These are phyloP conservation scores for Lanius collurio DNA, from an alignment of 2,113 vertebrate genomes.

Conservation along the genomic window DNA sequence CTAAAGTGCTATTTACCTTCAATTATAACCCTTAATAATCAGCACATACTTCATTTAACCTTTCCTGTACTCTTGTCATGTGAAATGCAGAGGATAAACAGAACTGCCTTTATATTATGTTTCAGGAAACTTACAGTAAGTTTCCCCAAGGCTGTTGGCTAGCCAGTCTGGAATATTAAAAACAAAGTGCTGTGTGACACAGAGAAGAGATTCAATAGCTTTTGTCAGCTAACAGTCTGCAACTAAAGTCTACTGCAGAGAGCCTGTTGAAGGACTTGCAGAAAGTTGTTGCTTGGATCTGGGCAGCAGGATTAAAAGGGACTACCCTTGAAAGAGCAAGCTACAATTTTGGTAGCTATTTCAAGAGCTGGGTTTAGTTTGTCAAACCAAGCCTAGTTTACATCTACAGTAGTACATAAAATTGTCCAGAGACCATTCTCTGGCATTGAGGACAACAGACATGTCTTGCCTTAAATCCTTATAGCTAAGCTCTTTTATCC, in stretches of 20 bases:
- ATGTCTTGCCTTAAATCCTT: not conserved
- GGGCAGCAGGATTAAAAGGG: not conserved
- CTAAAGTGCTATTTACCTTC: not conserved
- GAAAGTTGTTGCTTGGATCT: not conserved
- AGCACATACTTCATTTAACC: not conserved
- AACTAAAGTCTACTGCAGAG: not conserved
- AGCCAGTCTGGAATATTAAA: not conserved
- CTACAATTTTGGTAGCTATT: not conserved
- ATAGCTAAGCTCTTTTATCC: not conserved
- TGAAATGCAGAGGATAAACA: not conserved
- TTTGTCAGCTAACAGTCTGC: not conserved
- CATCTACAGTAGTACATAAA: not conserved
- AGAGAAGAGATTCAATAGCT: not conserved
- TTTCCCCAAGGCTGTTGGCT: conserved; percentile 12
- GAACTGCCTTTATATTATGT: conserved; percentile 25
- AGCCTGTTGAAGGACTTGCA: not conserved
- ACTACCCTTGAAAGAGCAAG: not conserved
- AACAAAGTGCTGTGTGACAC: not conserved
- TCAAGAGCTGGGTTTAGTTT: not conserved
- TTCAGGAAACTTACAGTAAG: conserved; percentile 26
- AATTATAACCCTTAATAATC: not conserved
- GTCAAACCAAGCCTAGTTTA: not conserved
- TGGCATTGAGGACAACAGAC: not conserved
- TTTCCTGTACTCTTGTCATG: not conserved
- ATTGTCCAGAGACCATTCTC: not conserved